Conservation (phyloP, 1,140 invertebrate species). For the Philopotamus ludificatus region DNA sequence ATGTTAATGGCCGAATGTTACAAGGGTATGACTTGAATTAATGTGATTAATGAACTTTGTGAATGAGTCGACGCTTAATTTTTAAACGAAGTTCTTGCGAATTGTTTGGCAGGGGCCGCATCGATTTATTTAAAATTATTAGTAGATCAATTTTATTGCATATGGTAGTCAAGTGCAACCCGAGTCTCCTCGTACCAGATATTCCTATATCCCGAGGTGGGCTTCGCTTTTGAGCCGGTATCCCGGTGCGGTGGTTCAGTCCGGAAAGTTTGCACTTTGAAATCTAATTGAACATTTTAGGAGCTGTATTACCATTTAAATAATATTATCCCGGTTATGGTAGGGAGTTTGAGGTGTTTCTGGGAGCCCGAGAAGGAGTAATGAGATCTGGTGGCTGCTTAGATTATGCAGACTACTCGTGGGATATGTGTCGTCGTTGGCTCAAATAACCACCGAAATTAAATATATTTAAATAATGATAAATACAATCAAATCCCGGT, state of each 20-base stretch:
- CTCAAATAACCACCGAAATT: neutral
- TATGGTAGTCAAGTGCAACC: neutral
- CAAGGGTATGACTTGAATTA: too few species aligned
- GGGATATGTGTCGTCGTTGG: slow-evolving; percentile 12
- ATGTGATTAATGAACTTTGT: too few species aligned
- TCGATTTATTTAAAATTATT: too few species aligned
- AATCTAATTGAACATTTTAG: slow-evolving; percentile 42
- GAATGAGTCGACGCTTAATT: too few species aligned
- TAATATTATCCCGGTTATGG: slow-evolving; percentile 36
- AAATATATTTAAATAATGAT: too few species aligned
- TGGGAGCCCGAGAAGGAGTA: neutral
- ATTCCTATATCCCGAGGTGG: neutral
- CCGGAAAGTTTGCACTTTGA: slow-evolving; percentile 37
- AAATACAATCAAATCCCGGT: neutral
- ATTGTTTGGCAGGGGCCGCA: too few species aligned
- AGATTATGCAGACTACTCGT: slow-evolving; percentile 31
- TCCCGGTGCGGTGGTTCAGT: slow-evolving; percentile 5
- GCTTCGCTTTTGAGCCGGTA: neutral
- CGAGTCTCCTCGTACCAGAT: too few species aligned
- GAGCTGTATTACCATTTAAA: slow-evolving; percentile 41
- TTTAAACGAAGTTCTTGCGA: too few species aligned
- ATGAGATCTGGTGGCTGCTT: slow-evolving; percentile 16
- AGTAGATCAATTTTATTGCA: too few species aligned
- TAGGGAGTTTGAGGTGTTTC: slow-evolving; percentile 2
- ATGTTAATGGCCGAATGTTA: too few species aligned